phyloP scores from a whole-genome alignment of 2,888 invertebrate species.

The Caenorhabditis virilis region DNA sequence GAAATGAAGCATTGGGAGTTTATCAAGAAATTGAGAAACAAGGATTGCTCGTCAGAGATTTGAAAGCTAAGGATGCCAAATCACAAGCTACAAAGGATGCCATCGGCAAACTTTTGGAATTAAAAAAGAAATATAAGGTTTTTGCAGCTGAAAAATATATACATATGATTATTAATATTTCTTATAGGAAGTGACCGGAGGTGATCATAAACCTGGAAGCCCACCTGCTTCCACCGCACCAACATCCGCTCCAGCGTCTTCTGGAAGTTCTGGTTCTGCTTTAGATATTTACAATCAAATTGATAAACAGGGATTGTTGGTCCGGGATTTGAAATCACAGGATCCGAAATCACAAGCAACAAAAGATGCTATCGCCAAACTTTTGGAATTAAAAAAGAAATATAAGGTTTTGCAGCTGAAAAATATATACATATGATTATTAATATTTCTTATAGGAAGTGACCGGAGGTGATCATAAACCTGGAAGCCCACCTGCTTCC shows the following conservation, averaged over 20 bases:
- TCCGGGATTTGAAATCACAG: constrained; percentile 75
- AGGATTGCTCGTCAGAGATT: constrained; percentile 77
- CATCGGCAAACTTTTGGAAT: constrained; percentile 75
- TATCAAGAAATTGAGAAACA: constrained; percentile 68
- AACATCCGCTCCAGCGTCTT: constrained; percentile 13
- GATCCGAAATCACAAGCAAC: constrained; percentile 71
- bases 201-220: constrained; percentile 33
- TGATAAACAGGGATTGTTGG: constrained; percentile 75
- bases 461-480: constrained; percentile 29
- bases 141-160: no score
- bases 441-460: no score
- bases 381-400: constrained; percentile 79
- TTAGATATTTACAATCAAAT: constrained; percentile 54
- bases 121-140: constrained; percentile 84
- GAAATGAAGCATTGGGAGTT: constrained; percentile 12
- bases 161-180: no score
- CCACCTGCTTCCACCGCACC: constrained; percentile 16
- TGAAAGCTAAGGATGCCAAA: constrained; percentile 72
- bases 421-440: no score
- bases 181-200: constrained; percentile 47
- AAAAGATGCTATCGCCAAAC: constrained; percentile 74
- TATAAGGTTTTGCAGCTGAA: no score
- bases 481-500: constrained; percentile 16
- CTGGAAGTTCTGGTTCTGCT: constrained; percentile 6
- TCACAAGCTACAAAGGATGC: constrained; percentile 69